These are phyloP conservation scores for Xanthorhoe designata DNA, from an alignment of 2,888 invertebrate species.

Conservation along the genomic window DNA sequence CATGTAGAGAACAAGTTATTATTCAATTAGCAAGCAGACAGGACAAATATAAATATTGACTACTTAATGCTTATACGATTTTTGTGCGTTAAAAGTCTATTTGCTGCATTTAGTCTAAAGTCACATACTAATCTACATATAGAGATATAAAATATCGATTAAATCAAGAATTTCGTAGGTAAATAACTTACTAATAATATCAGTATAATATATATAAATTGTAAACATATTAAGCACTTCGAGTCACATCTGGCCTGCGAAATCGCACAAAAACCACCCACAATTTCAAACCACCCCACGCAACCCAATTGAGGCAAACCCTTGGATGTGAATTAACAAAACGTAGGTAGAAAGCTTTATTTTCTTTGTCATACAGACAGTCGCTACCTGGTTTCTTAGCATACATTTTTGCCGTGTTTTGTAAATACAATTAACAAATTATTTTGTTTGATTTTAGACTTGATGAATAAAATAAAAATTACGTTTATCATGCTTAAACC, in stretches of 20 bases:
- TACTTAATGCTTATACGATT: too few species aligned
- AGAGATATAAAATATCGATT: too few species aligned
- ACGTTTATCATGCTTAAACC: too few species aligned
- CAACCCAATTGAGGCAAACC: slow-evolving; percentile 60
- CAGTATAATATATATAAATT: not conserved
- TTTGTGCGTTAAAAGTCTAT: too few species aligned
- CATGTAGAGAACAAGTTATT: too few species aligned
- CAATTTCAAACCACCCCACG: slow-evolving; percentile 51
- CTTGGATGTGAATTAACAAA: slow-evolving; percentile 57
- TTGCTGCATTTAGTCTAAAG: too few species aligned
- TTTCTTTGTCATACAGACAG: slow-evolving; percentile 35
- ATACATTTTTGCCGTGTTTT: not conserved
- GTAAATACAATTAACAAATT: not conserved
- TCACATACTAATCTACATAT: too few species aligned
- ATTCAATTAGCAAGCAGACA: too few species aligned
- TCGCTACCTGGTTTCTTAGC: slow-evolving; percentile 17
- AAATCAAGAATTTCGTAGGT: too few species aligned
- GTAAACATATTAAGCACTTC: slow-evolving; percentile 28
- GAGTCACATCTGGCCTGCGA: slow-evolving; percentile 61
- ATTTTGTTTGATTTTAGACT: too few species aligned
- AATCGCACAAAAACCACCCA: slow-evolving; percentile 50
- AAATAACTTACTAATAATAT: not conserved
- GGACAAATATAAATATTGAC: too few species aligned
- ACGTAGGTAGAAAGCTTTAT: slow-evolving; percentile 52
- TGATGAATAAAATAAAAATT: too few species aligned